A percentile compares a stretch with the other conserved stretches of the same genome.
Conservation (phyloP, 2,797 vertebrate species). For the Artibeus lituratus region DNA sequence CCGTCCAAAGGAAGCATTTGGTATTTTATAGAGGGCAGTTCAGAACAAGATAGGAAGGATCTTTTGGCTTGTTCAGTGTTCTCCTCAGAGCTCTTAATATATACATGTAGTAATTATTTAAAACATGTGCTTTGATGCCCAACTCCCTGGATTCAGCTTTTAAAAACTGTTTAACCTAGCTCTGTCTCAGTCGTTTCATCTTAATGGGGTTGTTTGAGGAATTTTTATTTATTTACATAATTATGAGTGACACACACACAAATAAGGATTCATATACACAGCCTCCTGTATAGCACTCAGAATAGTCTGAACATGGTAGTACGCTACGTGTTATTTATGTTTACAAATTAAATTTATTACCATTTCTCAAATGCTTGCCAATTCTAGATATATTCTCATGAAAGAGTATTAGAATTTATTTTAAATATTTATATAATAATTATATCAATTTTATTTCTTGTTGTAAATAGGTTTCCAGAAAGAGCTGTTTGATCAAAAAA, state of each 20-base stretch:
- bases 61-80: background rate
- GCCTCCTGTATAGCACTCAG: background rate
- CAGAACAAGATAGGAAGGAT: background rate
- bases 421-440: constrained; percentile 21
- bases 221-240: constrained; percentile 29
- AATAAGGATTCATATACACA: background rate
- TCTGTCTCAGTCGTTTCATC: background rate
- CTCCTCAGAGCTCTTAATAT: background rate
- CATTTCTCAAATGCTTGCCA: background rate
- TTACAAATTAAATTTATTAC: constrained; percentile 8
- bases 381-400: constrained; percentile 10
- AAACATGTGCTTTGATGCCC: background rate
- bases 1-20: background rate
- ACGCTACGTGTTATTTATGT: background rate
- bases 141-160: background rate
- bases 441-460: background rate
- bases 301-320: background rate
- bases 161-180: background rate
- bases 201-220: background rate
- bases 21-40: background rate
- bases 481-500: constrained; percentile 34
- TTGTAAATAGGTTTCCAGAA: constrained; percentile 18
- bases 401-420: constrained; percentile 39
- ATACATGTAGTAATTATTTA: background rate
- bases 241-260: background rate